phyloP scores from a whole-genome alignment of 2,797 vertebrate species.

The Pterois miles region DNA sequence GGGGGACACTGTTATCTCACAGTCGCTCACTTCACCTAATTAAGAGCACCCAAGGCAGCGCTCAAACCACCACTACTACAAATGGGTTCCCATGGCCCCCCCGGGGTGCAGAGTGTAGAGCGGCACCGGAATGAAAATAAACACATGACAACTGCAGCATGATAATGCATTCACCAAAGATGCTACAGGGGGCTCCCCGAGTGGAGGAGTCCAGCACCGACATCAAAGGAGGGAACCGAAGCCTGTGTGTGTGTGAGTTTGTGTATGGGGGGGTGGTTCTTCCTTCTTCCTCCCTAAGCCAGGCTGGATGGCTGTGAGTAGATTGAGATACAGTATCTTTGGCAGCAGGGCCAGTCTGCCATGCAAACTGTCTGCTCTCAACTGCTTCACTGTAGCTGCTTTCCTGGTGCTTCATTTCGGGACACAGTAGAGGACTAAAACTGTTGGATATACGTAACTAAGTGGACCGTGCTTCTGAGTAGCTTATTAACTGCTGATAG shows the following conservation, averaged over 20 bases:
- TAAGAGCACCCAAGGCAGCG: constrained; percentile 62
- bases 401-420: not conserved
- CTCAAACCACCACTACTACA: constrained; percentile 56
- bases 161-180: constrained; percentile 72
- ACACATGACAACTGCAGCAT: constrained; percentile 67
- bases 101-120: constrained; percentile 47
- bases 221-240: constrained; percentile 74
- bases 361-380: constrained; percentile 60
- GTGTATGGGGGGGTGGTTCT: not conserved
- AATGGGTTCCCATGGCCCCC: constrained; percentile 68
- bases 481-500: constrained; percentile 7
- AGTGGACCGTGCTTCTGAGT: not conserved
- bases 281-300: constrained; percentile 43
- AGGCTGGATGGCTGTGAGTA: constrained; percentile 45
- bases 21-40: constrained; percentile 67
- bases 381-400: constrained; percentile 17
- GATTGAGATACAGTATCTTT: constrained; percentile 65
- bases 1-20: too few species aligned
- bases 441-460: not conserved
- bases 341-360: constrained; percentile 56
- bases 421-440: not conserved
- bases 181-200: constrained; percentile 66
- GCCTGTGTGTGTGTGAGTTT: constrained; percentile 20
- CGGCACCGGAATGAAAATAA: constrained; percentile 76
- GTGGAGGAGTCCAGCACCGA: constrained; percentile 56